Conservation (phyloP, 2,113 vertebrate genomes). For the Cisticola juncidis region DNA sequence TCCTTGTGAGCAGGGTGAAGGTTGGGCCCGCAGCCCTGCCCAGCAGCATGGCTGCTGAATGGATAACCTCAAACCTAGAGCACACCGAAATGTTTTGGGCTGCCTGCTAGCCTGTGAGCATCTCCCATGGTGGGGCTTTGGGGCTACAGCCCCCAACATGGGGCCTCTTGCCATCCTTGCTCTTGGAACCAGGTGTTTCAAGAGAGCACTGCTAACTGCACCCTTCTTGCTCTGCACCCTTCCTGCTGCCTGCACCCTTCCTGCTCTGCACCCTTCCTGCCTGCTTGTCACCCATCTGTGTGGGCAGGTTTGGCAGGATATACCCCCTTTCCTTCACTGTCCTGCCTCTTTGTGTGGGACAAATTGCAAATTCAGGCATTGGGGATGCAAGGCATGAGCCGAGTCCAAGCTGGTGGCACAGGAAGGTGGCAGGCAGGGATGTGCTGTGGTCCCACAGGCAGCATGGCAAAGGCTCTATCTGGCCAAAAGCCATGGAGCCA, state of each 20-base stretch:
- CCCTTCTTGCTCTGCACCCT: background rate
- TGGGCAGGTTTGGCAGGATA: background rate
- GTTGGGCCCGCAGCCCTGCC: background rate
- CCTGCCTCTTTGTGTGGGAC: background rate
- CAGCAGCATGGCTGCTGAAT: background rate
- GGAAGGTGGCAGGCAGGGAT: background rate
- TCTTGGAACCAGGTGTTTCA: background rate
- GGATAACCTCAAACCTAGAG: background rate
- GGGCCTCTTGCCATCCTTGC: background rate
- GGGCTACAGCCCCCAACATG: accelerated
- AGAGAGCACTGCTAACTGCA: background rate
- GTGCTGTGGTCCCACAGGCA: background rate
- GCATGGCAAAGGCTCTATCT: accelerated
- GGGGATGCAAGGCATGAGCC: accelerated
- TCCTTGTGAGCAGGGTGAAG: background rate
- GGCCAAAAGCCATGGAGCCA: accelerated
- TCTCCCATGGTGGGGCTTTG: background rate
- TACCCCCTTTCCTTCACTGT: background rate
- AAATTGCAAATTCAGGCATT: background rate
- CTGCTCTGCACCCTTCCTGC: background rate
- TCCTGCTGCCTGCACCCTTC: background rate
- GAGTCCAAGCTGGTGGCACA: background rate
- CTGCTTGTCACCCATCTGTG: background rate
- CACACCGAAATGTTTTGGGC: background rate
- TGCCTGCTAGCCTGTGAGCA: background rate